Percentiles rank a stretch among this genome's conserved stretches.
phyloP scores from a whole-genome alignment of 1,140 invertebrate genomes.

The Acyrthosiphon pisum region DNA sequence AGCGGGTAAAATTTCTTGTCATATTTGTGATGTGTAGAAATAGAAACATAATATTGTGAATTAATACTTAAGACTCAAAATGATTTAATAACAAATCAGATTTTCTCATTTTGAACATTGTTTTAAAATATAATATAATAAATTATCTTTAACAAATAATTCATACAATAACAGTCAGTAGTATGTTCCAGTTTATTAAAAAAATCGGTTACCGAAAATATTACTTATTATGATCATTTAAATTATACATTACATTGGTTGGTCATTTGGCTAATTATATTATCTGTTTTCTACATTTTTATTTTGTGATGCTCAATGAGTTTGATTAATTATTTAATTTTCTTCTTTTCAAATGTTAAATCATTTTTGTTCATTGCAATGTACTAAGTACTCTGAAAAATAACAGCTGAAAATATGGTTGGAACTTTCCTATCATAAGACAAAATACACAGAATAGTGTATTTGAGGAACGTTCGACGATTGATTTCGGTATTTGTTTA shows the following conservation, averaged over 20 bases:
- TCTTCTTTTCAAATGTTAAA: background rate
- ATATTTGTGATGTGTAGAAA: background rate
- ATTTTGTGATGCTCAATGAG: background rate
- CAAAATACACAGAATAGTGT: background rate
- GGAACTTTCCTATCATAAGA: background rate
- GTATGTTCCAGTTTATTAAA: background rate
- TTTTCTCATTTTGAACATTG: background rate
- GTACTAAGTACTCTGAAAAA: background rate
- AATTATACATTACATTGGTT: background rate
- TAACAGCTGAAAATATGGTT: background rate
- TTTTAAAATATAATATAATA: background rate
- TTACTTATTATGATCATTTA: background rate
- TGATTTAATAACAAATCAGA: background rate
- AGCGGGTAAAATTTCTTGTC: background rate
- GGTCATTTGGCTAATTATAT: background rate
- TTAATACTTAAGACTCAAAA: background rate
- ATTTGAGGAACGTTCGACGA: background rate
- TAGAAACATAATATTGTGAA: background rate
- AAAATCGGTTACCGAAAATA: background rate
- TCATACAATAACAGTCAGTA: background rate
- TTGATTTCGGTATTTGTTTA: background rate
- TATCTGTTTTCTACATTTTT: no score
- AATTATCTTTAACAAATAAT: background rate
- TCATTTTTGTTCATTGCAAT: background rate
- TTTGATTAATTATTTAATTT: background rate